A percentile compares a stretch with the other conserved stretches of the same genome.
Evolutionary conservation across 2,797 vertebrate genomes (phyloP).

Genomic region (Philypnodon macrostomus): DNA sequence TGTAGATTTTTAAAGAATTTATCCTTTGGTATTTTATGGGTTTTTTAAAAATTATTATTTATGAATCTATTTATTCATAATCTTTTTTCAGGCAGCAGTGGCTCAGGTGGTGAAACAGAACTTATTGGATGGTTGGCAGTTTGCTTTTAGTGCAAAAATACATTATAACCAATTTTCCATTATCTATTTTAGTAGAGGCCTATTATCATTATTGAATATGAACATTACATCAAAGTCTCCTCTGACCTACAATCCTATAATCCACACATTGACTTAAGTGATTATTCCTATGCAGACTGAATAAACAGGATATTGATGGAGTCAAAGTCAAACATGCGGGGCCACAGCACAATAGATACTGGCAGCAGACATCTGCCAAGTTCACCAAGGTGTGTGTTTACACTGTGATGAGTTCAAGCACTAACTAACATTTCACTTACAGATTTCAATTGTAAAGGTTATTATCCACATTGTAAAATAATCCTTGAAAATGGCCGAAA

Average conservation of each 20-base stretch:
- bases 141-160: no score
- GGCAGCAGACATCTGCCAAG: slow-evolving; percentile 64
- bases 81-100: no score
- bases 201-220: no score
- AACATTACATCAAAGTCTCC: slow-evolving; percentile 27
- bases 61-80: no score
- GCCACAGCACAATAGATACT: slow-evolving; percentile 53
- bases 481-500: background rate
- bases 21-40: no score
- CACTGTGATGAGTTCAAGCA: slow-evolving; percentile 38
- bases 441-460: slow-evolving; percentile 15
- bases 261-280: slow-evolving; percentile 60
- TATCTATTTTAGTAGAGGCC: slow-evolving; percentile 7
- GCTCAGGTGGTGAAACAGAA: no score
- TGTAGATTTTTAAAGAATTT: no score
- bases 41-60: no score
- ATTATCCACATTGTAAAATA: background rate
- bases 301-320: slow-evolving; percentile 70
- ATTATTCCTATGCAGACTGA: slow-evolving; percentile 69
- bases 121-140: no score
- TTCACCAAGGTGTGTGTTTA: slow-evolving; percentile 57
- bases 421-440: slow-evolving; percentile 49
- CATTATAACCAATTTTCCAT: no score
- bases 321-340: slow-evolving; percentile 57
- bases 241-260: slow-evolving; percentile 60